Base-by-base conservation (phyloP, 2,113 vertebrate genomes). In the Budorcas taxicolor region DNA sequence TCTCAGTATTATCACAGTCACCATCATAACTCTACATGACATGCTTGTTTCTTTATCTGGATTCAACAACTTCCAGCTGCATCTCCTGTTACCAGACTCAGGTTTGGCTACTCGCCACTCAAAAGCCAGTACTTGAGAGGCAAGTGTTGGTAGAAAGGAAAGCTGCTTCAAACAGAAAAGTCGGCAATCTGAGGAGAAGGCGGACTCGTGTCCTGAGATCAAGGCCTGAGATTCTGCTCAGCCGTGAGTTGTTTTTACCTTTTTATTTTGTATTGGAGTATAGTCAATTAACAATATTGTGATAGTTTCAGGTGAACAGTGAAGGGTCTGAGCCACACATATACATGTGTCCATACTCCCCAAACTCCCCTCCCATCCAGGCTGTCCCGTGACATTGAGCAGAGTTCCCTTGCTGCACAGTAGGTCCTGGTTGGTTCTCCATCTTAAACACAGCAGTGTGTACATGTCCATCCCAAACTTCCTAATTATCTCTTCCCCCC, bases 321-420 rank as follows among this genome's bases (percentile, higher is more conserved):
- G 40, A 7, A 43, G 36, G 40, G 23, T 7, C 36, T 27, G 21
- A 76, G 71, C 36, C 71, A 43, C 12, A 27, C 23, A 0, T 43
- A 1, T 43, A 43, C 12, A 1, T 7, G 71, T 76, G 0, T 76
- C 40, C 40, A 76, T 76, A 14, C 5, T 76, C 23, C 71, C 40
- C 23, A 43, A 7, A 76, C 6, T 43, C 23, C 40, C 36, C 71
- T 76, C 40, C 40, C 23, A 27, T 27, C 12, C 40, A 76, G 13
- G 71, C 1, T 27, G 40, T 40, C 40, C 6, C 0, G 3, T 3
- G 23, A 43, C 12, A 1, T 7, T 4, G 23, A 43, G 23, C 36
- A 76, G 71, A 43, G 71, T 7, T 76, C 71, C 21, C 71, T 14
- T 14, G 23, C 36, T 43, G 7, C 13, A 14, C 12, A 15, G 71